Conservation (phyloP, 2,797 vertebrate genomes). For the Onychomys arenicola region DNA sequence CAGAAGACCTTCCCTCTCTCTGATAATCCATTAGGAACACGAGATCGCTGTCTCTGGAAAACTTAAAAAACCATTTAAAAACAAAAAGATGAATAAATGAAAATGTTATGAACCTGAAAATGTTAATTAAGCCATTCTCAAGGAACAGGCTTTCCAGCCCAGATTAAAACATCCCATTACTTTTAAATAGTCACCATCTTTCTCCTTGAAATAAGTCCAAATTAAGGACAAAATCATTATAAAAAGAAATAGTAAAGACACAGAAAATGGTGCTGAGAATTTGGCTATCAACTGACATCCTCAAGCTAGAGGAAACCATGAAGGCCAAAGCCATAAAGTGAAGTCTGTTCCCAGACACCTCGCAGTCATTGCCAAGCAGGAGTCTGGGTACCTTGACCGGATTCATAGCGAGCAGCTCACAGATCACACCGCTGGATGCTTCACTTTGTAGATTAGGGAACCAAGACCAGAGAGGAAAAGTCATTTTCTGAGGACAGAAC, state of each 20-base stretch:
- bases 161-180: slow-evolving; percentile 85
- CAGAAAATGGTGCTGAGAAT: slow-evolving; percentile 71
- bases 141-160: slow-evolving; percentile 85
- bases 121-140: slow-evolving; percentile 88
- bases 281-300: slow-evolving; percentile 72
- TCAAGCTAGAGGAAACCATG: slow-evolving; percentile 54
- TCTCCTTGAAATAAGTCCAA: slow-evolving; percentile 85
- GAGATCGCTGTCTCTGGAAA: slow-evolving; percentile 86
- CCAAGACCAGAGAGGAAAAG: slow-evolving; percentile 34
- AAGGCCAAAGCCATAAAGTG: slow-evolving; percentile 74
- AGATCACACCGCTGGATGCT: slow-evolving; percentile 19
- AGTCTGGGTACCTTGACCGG: slow-evolving; percentile 57
- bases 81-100: slow-evolving; percentile 89
- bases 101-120: slow-evolving; percentile 89
- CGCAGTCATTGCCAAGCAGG: slow-evolving; percentile 36
- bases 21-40: slow-evolving; percentile 86
- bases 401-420: slow-evolving; percentile 44
- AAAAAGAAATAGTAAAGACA: slow-evolving; percentile 82
- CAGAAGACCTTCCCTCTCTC: slow-evolving; percentile 84
- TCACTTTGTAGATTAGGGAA: neutral
- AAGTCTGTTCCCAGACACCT: slow-evolving; percentile 59
- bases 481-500: slow-evolving; percentile 30
- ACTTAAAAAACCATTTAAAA: slow-evolving; percentile 88
- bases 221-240: slow-evolving; percentile 84
- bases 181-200: slow-evolving; percentile 82